Percentiles rank a stretch among this genome's conserved stretches.
Evolutionary conservation across 2,113 vertebrate species (phyloP).

Genomic region (Neoarius graeffei): DNA sequence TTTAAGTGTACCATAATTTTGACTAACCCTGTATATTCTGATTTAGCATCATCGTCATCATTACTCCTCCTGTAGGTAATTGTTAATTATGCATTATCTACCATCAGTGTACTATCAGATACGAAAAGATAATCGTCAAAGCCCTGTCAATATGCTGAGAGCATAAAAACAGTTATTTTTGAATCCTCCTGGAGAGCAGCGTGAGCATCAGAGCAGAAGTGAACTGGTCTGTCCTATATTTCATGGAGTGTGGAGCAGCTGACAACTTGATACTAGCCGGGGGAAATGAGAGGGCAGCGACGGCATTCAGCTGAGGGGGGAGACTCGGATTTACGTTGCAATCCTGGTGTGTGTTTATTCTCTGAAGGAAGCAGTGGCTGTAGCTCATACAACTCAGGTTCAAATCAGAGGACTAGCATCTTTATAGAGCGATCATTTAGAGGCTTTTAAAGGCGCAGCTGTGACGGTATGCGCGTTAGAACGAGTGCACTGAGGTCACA

Average conservation of each 20-base stretch:
- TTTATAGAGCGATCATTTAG: neutral
- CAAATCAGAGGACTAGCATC: conserved; percentile 24
- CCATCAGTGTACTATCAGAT: too few species aligned
- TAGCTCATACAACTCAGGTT: conserved; percentile 23
- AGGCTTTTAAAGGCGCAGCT: neutral
- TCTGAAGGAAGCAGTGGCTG: neutral
- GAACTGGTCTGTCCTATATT: conserved; percentile 36
- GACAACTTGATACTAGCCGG: conserved; percentile 49
- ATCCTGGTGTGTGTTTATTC: conserved; percentile 34
- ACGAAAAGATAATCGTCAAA: neutral
- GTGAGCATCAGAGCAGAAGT: conserved; percentile 11
- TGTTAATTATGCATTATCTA: neutral
- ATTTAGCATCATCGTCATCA: neutral
- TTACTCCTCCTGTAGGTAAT: neutral
- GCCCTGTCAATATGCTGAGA: neutral
- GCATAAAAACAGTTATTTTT: neutral
- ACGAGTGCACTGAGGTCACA: neutral
- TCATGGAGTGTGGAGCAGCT: conserved; percentile 31
- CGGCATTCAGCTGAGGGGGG: neutral
- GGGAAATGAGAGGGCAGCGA: conserved; percentile 36
- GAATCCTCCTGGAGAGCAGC: neutral
- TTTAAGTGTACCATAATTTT: too few species aligned
- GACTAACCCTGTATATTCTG: neutral
- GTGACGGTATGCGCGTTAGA: conserved; percentile 3
- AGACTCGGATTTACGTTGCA: conserved; percentile 28